phyloP scores from a whole-genome alignment of 2,797 vertebrate genomes.

The Sebastes hubbsi region DNA sequence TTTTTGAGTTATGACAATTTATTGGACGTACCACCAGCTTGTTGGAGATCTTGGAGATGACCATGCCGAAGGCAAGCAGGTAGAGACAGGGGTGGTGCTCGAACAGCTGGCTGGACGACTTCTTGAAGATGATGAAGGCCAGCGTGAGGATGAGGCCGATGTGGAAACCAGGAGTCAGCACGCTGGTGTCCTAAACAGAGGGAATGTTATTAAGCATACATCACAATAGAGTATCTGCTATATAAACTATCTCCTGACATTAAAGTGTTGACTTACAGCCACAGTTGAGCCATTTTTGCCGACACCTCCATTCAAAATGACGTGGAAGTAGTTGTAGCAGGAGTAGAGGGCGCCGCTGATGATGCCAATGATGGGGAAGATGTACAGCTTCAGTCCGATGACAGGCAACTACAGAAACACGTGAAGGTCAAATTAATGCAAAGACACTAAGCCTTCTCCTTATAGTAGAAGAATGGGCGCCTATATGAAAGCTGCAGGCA shows the following conservation, averaged over 20 bases:
- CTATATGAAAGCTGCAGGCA: slow-evolving; percentile 66
- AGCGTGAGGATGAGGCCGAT: slow-evolving; percentile 90
- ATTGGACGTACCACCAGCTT: slow-evolving; percentile 90
- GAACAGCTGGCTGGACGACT: slow-evolving; percentile 92
- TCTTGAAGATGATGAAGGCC: slow-evolving; percentile 96
- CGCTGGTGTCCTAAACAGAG: slow-evolving; percentile 91
- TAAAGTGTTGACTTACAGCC: slow-evolving; percentile 85
- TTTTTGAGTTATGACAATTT: neutral
- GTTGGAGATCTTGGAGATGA: slow-evolving; percentile 94
- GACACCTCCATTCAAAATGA: slow-evolving; percentile 94
- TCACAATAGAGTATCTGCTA: neutral
- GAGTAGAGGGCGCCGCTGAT: slow-evolving; percentile 89
- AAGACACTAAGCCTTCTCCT: neutral
- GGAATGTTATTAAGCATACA: neutral
- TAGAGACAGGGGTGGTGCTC: slow-evolving; percentile 94
- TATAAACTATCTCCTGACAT: neutral
- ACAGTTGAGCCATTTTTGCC: slow-evolving; percentile 99
- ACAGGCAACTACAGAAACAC: slow-evolving; percentile 86
- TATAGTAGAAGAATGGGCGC: neutral
- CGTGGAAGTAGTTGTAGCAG: slow-evolving; percentile 93
- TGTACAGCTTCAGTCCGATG: slow-evolving; percentile 87
- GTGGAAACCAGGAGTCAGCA: slow-evolving; percentile 93
- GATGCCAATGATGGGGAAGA: slow-evolving; percentile 89
- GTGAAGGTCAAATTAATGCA: neutral
- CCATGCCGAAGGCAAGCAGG: slow-evolving; percentile 92